These are phyloP conservation scores for Ellobium chinense DNA, from an alignment of 2,888 invertebrate genomes.

Conservation along the genomic window DNA sequence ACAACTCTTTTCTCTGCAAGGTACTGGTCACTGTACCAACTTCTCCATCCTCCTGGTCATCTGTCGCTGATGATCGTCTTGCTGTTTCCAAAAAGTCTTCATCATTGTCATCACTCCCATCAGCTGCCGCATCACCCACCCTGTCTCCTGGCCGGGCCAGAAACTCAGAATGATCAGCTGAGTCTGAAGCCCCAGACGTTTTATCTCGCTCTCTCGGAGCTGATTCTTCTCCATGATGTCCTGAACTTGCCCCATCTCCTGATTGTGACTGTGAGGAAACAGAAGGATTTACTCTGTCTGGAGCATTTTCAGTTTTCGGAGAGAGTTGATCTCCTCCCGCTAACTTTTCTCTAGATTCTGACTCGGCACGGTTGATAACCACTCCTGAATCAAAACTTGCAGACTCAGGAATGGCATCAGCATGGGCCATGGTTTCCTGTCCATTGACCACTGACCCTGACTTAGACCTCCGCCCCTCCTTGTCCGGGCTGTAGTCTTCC, in stretches of 20 bases:
- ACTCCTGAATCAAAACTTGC: constrained; percentile 44
- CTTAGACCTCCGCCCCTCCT: not conserved
- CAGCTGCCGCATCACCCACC: constrained; percentile 26
- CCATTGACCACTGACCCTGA: not conserved
- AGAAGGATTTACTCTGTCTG: not conserved
- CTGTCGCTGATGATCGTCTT: not conserved
- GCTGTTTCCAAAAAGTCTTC: not conserved
- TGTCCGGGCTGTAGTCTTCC: constrained; percentile 42
- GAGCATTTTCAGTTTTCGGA: not conserved
- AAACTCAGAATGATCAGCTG: not conserved
- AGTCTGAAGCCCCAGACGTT: no score
- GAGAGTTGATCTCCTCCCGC: not conserved
- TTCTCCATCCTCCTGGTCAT: not conserved
- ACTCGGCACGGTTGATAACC: constrained; percentile 28
- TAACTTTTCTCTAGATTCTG: constrained; percentile 14
- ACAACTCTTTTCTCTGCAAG: constrained; percentile 39
- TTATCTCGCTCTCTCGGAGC: no score
- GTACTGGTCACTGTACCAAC: constrained; percentile 4
- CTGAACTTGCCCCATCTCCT: not conserved
- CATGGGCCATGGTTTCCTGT: not conserved
- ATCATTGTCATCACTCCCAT: not conserved
- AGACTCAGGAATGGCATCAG: constrained; percentile 33
- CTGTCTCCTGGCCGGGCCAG: constrained; percentile 12
- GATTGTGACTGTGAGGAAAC: not conserved
- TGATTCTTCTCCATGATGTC: not conserved